Conservation (phyloP, 2,113 vertebrate species). For the human (Homo sapiens) region DNA sequence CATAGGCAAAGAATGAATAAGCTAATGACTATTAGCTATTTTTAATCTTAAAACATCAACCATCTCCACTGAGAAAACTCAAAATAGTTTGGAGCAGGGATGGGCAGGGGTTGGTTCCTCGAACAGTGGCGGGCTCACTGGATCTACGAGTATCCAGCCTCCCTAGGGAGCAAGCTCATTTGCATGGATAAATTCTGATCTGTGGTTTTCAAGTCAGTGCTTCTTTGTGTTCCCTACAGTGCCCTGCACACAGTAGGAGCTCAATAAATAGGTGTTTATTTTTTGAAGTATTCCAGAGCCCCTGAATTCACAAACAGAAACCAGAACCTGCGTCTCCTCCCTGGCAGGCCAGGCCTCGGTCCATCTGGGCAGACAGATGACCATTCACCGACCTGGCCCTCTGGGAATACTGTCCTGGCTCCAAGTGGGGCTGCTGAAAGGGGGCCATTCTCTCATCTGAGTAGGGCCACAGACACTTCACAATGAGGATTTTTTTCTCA, state of each 20-base stretch:
- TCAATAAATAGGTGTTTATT: conserved; percentile 77
- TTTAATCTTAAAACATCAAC: conserved; percentile 18
- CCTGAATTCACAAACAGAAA: conserved; percentile 65
- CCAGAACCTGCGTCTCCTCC: conserved; percentile 54
- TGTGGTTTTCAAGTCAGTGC: conserved; percentile 66
- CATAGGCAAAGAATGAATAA: not conserved
- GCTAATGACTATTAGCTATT: not conserved
- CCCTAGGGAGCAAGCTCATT: not conserved
- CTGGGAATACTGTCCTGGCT: conserved; percentile 63
- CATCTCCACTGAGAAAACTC: not conserved
- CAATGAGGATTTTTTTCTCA: not conserved
- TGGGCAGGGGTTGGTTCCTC: not conserved
- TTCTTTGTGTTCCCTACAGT: conserved; percentile 60
- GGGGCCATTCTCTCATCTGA: conserved; percentile 63
- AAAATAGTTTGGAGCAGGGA: not conserved
- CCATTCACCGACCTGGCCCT: conserved; percentile 58
- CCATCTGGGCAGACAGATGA: conserved; percentile 68
- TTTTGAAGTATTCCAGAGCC: conserved; percentile 56
- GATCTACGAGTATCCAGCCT: not conserved
- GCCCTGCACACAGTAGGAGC: conserved; percentile 74
- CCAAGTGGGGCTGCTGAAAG: conserved; percentile 54
- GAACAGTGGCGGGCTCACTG: not conserved
- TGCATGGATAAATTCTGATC: conserved; percentile 60
- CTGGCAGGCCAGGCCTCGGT: not conserved
- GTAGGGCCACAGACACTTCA: conserved; percentile 24